These are phyloP conservation scores for Philotrypesis tridentata DNA, from an alignment of 1,140 invertebrate species.

Conservation along the genomic window DNA sequence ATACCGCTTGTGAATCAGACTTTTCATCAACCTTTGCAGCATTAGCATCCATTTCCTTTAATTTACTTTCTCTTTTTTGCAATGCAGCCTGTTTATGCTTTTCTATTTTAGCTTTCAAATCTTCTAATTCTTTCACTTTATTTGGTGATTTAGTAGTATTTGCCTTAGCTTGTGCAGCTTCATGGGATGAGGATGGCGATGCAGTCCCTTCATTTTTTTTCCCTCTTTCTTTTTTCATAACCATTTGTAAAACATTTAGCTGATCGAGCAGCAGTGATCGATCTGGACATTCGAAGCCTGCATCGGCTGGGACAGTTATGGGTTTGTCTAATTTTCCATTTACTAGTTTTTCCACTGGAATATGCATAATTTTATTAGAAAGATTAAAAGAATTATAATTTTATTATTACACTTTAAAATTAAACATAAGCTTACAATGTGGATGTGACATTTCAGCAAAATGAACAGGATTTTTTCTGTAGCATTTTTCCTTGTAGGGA, in stretches of 20 bases:
- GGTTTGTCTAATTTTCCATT: slow-evolving; percentile 55
- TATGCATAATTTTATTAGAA: slow-evolving; percentile 50
- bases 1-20: slow-evolving; percentile 1
- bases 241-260: slow-evolving; percentile 67
- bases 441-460: slow-evolving; percentile 86
- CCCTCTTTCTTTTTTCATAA: slow-evolving; percentile 62
- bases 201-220: slow-evolving; percentile 15
- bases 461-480: slow-evolving; percentile 87
- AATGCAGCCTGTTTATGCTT: slow-evolving; percentile 54
- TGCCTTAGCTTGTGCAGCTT: slow-evolving; percentile 32
- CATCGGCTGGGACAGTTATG: slow-evolving; percentile 58
- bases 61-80: slow-evolving; percentile 54
- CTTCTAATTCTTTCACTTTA: slow-evolving; percentile 18
- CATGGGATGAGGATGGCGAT: not conserved
- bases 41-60: slow-evolving; percentile 56
- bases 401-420: slow-evolving; percentile 18
- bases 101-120: slow-evolving; percentile 59
- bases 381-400: too few species aligned
- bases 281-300: slow-evolving; percentile 63
- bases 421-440: slow-evolving; percentile 76
- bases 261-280: slow-evolving; percentile 61
- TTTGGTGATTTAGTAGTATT: not conserved
- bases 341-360: slow-evolving; percentile 67
- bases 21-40: slow-evolving; percentile 42
- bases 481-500: slow-evolving; percentile 76